Percentiles rank a stretch among this genome's conserved stretches.
phyloP scores from a whole-genome alignment of 2,797 vertebrate species.

The Myoxocephalus aenaeus region DNA sequence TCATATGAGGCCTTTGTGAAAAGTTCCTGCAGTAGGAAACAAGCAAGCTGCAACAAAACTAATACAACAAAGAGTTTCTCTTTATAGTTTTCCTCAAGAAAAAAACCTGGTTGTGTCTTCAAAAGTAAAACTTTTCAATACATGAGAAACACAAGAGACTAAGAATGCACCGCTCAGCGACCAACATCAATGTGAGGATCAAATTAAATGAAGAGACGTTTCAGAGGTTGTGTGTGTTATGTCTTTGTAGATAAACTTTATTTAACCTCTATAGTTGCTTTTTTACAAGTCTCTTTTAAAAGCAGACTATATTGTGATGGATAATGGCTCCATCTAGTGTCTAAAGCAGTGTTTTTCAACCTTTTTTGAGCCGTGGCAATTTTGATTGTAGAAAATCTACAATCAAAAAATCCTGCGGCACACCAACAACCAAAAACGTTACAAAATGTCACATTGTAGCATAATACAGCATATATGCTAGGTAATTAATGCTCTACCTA shows the following conservation, averaged over 20 bases:
- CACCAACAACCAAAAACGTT: too few species aligned
- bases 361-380: too few species aligned
- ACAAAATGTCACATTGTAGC: too few species aligned
- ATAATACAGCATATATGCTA: too few species aligned
- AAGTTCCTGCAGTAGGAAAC: too few species aligned
- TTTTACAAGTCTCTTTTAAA: neutral
- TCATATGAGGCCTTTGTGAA: too few species aligned
- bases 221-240: neutral
- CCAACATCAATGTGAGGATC: neutral
- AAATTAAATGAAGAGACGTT: neutral
- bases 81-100: neutral
- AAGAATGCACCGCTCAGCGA: neutral
- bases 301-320: too few species aligned
- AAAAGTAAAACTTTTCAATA: neutral
- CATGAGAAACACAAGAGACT: neutral
- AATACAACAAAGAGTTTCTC: neutral
- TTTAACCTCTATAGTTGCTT: neutral
- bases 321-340: constrained; percentile 43
- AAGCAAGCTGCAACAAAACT: neutral
- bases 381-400: too few species aligned
- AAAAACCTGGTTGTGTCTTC: neutral
- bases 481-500: too few species aligned
- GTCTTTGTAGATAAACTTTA: neutral
- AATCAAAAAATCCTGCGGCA: too few species aligned
- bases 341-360: too few species aligned